Evolutionary conservation across 2,888 invertebrate genomes (phyloP).

Genomic region (Bombyx huttoni): DNA sequence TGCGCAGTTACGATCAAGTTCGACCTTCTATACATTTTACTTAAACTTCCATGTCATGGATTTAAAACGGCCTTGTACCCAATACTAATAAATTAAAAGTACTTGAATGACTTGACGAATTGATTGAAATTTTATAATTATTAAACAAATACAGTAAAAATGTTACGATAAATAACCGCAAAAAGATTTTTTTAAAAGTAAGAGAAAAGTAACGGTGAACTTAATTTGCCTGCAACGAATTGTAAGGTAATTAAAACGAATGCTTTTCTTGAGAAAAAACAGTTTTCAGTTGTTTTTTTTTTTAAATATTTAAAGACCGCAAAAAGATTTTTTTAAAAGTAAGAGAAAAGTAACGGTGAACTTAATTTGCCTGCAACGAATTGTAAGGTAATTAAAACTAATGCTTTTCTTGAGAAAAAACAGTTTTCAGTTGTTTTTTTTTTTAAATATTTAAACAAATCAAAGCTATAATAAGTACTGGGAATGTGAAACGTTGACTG

Average conservation of each 20-base stretch:
- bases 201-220: too few species aligned
- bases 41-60: slow-evolving; percentile 35
- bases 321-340: too few species aligned
- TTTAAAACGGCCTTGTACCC: slow-evolving; percentile 32
- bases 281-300: neutral
- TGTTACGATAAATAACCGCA: too few species aligned
- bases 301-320: too few species aligned
- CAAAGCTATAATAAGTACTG: neutral
- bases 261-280: neutral
- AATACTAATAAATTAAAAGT: slow-evolving; percentile 23
- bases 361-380: too few species aligned
- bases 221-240: too few species aligned
- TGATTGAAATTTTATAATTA: slow-evolving; percentile 6
- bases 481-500: neutral
- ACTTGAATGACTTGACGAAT: slow-evolving; percentile 13
- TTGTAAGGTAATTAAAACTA: neutral
- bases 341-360: too few species aligned
- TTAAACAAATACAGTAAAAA: too few species aligned
- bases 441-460: too few species aligned
- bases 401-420: neutral
- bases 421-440: neutral
- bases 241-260: neutral
- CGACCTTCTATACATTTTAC: slow-evolving; percentile 30
- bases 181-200: too few species aligned
- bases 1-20: slow-evolving; percentile 49